A percentile compares a stretch with the other conserved stretches of the same genome.
Evolutionary conservation across 1,140 invertebrate species (phyloP).

Genomic region (Oryzaephilus surinamensis): DNA sequence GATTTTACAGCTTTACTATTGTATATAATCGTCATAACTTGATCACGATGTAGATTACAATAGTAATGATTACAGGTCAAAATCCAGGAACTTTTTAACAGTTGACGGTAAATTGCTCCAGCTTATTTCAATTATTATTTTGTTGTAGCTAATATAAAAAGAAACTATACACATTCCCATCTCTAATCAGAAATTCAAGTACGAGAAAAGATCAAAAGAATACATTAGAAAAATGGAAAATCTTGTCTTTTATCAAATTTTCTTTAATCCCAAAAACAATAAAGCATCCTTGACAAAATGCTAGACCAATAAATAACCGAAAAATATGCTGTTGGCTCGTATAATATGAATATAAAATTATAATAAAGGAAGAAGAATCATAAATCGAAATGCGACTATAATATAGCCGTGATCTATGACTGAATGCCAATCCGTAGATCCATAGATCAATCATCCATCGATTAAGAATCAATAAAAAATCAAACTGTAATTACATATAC

Average conservation of each 20-base stretch:
- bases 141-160: no score
- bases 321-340: no score
- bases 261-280: neutral
- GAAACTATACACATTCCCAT: neutral
- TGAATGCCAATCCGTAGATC: constrained; percentile 26
- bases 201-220: neutral
- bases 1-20: no score
- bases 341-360: no score
- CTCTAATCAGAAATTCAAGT: no score
- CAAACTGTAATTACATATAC: constrained; percentile 25
- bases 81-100: no score
- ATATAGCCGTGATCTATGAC: constrained; percentile 26
- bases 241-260: neutral
- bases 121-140: constrained; percentile 9
- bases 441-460: constrained; percentile 29
- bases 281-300: no score
- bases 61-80: constrained; percentile 9
- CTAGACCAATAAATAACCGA: no score
- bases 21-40: no score
- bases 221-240: neutral
- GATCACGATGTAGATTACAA: constrained; percentile 13
- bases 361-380: neutral
- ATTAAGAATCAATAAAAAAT: constrained; percentile 29
- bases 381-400: neutral
- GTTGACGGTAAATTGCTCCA: no score